A percentile compares a stretch with the other conserved stretches of the same genome.
These are phyloP conservation scores for Gobiocypris rarus DNA, from an alignment of 2,113 vertebrate species.

Conservation along the genomic window DNA sequence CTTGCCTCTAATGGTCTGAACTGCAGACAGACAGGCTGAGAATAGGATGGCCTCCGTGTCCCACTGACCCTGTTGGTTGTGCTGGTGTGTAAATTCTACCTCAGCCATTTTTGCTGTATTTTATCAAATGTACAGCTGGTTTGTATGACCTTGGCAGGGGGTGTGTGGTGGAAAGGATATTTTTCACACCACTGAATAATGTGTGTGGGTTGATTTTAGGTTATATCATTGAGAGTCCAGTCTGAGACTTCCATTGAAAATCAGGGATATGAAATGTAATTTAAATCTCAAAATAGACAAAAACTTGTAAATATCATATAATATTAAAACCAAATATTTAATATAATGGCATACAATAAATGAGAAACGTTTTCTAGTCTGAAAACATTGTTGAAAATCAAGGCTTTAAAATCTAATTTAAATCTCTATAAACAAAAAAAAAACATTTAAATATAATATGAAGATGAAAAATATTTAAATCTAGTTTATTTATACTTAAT, in stretches of 20 bases:
- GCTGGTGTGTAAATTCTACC: slow-evolving; percentile 33
- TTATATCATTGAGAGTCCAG: not conserved
- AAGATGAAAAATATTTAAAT: no score
- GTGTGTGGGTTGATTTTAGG: slow-evolving; percentile 40
- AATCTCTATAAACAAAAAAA: no score
- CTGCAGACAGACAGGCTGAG: slow-evolving; percentile 12
- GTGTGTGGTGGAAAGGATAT: not conserved
- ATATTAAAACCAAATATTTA: not conserved
- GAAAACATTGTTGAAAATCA: not conserved
- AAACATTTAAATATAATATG: no score
- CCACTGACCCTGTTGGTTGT: slow-evolving; percentile 42
- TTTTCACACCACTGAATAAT: slow-evolving; percentile 9
- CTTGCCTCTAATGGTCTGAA: not conserved
- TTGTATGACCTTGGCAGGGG: slow-evolving; percentile 69
- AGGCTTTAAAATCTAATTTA: no score
- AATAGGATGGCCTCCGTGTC: slow-evolving; percentile 22
- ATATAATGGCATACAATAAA: not conserved
- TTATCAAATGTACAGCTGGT: slow-evolving; percentile 65
- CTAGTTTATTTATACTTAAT: no score
- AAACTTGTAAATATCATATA: not conserved
- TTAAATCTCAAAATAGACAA: not conserved
- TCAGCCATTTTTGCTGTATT: slow-evolving; percentile 54
- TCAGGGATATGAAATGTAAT: not conserved
- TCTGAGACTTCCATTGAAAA: not conserved
- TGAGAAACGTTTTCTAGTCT: not conserved